Conservation (phyloP, 2,888 invertebrate genomes). For the Cephus pygmeus region DNA sequence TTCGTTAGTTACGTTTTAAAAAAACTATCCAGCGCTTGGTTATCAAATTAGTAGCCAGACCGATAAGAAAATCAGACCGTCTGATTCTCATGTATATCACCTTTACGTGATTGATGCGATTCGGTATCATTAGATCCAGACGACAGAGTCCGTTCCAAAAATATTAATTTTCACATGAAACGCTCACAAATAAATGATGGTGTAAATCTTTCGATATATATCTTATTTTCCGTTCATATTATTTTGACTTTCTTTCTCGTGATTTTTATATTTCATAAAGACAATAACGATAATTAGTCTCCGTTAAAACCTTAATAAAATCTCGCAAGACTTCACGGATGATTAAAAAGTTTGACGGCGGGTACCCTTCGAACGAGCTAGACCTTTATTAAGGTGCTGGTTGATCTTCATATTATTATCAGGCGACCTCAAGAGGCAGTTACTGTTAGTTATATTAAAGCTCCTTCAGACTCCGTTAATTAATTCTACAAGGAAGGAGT, state of each 20-base stretch:
- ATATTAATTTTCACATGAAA: background rate
- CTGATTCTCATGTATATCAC: background rate
- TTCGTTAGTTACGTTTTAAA: background rate
- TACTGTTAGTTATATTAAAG: constrained; percentile 15
- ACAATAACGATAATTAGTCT: background rate
- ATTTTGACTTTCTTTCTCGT: background rate
- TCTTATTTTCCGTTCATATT: background rate
- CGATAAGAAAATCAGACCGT: background rate
- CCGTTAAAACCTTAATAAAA: background rate
- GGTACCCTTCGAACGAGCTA: background rate
- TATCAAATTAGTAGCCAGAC: background rate
- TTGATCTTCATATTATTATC: constrained; percentile 7
- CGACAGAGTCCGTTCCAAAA: background rate
- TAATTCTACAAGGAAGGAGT: background rate
- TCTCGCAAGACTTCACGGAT: constrained; percentile 1
- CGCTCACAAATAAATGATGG: background rate
- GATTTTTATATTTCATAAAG: background rate
- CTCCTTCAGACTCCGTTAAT: constrained; percentile 2
- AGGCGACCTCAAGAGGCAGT: constrained; percentile 2
- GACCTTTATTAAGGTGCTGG: background rate
- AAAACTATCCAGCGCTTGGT: background rate
- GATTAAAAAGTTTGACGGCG: constrained; percentile 1
- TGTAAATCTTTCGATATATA: background rate
- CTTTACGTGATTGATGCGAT: background rate
- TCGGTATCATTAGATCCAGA: background rate